A percentile compares a stretch with the other conserved stretches of the same genome.
phyloP scores from a whole-genome alignment of 2,888 invertebrate species.

The Zelleria hepariella region DNA sequence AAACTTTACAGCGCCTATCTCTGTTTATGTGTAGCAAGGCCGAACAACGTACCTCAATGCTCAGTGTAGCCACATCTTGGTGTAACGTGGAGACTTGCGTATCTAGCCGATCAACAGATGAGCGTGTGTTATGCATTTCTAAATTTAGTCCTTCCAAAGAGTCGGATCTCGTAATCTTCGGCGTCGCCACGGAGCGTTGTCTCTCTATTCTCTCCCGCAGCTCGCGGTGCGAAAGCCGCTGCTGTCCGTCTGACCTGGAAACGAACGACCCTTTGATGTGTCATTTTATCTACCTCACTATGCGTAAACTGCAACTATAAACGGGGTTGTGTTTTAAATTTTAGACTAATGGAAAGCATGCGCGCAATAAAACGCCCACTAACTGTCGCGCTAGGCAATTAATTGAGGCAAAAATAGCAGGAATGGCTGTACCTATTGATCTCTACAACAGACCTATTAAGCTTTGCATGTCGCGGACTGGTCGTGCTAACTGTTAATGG shows the following conservation, averaged over 20 bases:
- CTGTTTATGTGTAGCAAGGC: background rate
- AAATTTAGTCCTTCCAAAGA: conserved; percentile 75
- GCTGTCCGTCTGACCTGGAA: conserved; percentile 46
- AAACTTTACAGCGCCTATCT: background rate
- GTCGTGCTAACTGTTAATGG: conserved; percentile 70
- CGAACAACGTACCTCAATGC: conserved; percentile 84
- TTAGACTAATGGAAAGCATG: background rate
- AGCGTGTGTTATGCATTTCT: conserved; percentile 66
- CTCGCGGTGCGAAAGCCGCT: conserved; percentile 53
- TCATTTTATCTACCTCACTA: background rate
- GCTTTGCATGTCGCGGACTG: conserved; percentile 80
- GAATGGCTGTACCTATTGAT: background rate
- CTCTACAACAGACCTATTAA: conserved; percentile 25
- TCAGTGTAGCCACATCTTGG: conserved; percentile 88
- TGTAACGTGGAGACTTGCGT: conserved; percentile 86
- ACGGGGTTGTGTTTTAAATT: background rate
- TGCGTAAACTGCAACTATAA: background rate
- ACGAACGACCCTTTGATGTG: background rate
- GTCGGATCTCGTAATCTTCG: conserved; percentile 65
- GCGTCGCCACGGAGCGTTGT: conserved; percentile 75
- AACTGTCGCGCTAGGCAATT: background rate
- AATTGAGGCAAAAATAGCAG: background rate
- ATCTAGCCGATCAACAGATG: conserved; percentile 81
- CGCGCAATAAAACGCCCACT: background rate
- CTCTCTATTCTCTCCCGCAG: conserved; percentile 78